phyloP scores from a whole-genome alignment of 2,113 vertebrate genomes.

The Anser brachyrhynchus region DNA sequence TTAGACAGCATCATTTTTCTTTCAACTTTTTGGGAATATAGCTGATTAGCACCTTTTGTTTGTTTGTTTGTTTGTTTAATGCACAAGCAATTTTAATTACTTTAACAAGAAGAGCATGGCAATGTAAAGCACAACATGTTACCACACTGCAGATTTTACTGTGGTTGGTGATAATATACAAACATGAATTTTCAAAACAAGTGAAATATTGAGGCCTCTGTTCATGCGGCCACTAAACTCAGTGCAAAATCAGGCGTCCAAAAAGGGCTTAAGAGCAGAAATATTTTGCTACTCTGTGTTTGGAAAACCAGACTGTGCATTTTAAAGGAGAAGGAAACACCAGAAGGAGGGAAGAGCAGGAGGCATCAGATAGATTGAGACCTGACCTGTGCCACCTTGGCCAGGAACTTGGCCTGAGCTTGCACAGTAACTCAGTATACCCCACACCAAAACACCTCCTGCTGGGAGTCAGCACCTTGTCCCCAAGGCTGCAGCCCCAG shows the following conservation, averaged over 20 bases:
- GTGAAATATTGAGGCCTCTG: not conserved
- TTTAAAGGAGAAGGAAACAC: not conserved
- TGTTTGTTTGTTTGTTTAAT: constrained; percentile 16
- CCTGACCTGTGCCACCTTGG: not conserved
- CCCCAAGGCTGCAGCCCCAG: fast-evolving
- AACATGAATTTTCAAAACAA: not conserved
- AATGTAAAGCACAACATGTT: not conserved
- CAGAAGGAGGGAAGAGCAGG: not conserved
- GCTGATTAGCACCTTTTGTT: constrained; percentile 37
- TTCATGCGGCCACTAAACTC: not conserved
- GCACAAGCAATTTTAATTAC: constrained; percentile 34
- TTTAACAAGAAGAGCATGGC: not conserved
- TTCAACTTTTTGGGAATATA: constrained; percentile 52
- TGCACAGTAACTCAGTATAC: no score
- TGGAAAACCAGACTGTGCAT: not conserved
- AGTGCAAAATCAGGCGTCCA: not conserved
- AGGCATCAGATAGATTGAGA: not conserved
- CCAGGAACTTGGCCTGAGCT: not conserved
- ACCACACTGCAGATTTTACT: not conserved
- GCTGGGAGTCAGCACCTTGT: not conserved
- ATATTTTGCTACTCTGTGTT: not conserved
- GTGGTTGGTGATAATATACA: not conserved
- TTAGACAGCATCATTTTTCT: constrained; percentile 57
- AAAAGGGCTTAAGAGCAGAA: not conserved
- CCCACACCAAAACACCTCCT: fast-evolving